Conservation (phyloP, 1,140 invertebrate species). For the Diabrotica undecimpunctata region DNA sequence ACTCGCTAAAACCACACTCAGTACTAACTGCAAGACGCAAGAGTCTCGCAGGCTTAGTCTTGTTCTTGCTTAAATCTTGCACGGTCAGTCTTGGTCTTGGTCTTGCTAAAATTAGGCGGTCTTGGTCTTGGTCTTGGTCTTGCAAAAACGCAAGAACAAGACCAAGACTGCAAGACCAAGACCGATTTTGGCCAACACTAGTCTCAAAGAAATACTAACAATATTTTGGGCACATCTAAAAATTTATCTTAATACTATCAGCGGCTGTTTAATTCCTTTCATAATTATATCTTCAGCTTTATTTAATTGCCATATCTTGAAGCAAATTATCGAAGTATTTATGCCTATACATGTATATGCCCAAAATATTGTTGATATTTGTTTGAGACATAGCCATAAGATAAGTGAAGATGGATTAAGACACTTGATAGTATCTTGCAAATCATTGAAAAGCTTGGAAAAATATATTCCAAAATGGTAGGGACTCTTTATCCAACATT, state of each 20-base stretch:
- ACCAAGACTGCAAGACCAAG: no score
- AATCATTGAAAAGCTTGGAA: neutral
- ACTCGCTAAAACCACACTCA: no score
- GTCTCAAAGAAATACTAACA: no score
- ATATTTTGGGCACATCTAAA: slow-evolving; percentile 10
- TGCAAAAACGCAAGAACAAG: no score
- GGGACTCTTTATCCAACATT: neutral
- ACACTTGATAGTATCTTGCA: neutral
- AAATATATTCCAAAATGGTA: neutral
- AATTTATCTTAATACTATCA: slow-evolving; percentile 12
- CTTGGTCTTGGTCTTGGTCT: no score
- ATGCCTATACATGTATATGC: no score
- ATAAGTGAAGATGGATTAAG: neutral
- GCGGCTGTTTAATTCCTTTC: slow-evolving; percentile 5
- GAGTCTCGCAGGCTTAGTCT: no score
- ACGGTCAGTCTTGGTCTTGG: no score
- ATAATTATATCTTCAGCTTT: slow-evolving; percentile 2
- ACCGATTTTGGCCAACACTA: no score
- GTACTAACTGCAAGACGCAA: no score
- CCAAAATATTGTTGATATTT: neutral
- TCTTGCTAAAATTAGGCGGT: no score
- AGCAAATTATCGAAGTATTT: slow-evolving; percentile 11
- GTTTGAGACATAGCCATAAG: neutral
- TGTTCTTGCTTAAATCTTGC: no score
- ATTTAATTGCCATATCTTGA: slow-evolving; percentile 14